Base-by-base conservation (phyloP, 2,113 vertebrate genomes). In the Larimichthys crocea region DNA sequence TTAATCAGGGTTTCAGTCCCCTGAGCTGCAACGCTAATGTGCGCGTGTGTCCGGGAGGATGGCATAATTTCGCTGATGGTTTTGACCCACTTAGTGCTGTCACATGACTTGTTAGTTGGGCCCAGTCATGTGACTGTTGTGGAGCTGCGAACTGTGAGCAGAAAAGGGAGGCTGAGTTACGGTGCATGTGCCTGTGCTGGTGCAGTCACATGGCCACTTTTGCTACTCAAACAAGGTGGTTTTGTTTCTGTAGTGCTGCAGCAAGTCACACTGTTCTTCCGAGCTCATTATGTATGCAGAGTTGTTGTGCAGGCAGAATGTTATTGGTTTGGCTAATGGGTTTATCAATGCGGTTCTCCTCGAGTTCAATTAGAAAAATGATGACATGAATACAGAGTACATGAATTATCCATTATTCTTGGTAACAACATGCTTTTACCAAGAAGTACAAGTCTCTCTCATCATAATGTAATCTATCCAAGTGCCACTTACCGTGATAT, bases 81-180 rank as follows among this genome's bases (percentile, higher is more conserved):
- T 88, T 82, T 91, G 91, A 94, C 93, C 90, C 85, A 93, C 42
- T 92, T 94, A 64, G 50, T 75, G 31, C 22, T 8, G 68, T 88
- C 90, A 92, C 82, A 89, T 90, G 87, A 81, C 60, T 62, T 19
- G 35, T 57, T 76, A 71, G 80, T 75, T 70, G 84, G 76, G 44
- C 69, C 84, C 53, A 22, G 82, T 90, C 88, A 89, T 31, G 64
- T 89, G 86, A 91, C 56, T 26, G 31, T 42, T 74, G 46, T 31
- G 65, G 40, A 65, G 53, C 69, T 83, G 80, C 74, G 64, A 63
- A 68, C 59, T 67, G 64, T 42, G 76, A 80, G 67, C 55, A 82
- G 68, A 62, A 62, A 49, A 49, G 7, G 42, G 19, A 20, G 22
- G 44, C 60, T 11, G 67, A 46, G 74, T 57, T 65, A 46, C 57